Evolutionary conservation across 2,888 invertebrate species (phyloP), one percentile per base, ranked within the genome.

Genomic region (Dasysyrphus albostriatus): DNA sequence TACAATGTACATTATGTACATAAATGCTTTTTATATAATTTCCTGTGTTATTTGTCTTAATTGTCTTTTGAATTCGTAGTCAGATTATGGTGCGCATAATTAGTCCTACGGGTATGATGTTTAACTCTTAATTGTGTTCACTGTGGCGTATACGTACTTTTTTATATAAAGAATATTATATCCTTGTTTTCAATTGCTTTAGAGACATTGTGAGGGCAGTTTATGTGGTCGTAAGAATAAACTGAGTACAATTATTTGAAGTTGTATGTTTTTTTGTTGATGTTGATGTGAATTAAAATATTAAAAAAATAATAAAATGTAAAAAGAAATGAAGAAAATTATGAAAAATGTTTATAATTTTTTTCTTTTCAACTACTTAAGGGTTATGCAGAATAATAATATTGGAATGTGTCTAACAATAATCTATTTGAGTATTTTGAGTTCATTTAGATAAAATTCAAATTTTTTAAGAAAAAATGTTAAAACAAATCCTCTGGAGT

Each of bases 91-190:
- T 56, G 47, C 16, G 2, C 5, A n/a, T 24, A n/a, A 63, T 14
- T 37, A 39, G 14, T 16, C 47, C 29, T 9, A 16, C 4, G 51
- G 29, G 49, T 10, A 19, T 16, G 16, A n/a, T 8, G 2, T 49
- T 63, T 44, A 42, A 47, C n/a, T 47, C 6, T n/a, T n/a, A 29
- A 34, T 37, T 12, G 6, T 29, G 67, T 61, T 12, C 77, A 69
- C 74, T 49, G 49, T 39, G 79, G 83, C 83, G 83, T 79, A 83
- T 83, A 56, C 63, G 70, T 34, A 63, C 49, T 34, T 39, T 74
- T 39, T 73, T 42, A 29, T 44, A 8, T 32, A 29, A 14, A 8
- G 51, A 54, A 54, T n/a, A 8, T n/a, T n/a, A 54, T 16, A 29
- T 54, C 3, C 3, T 14, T 54, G 5, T 10, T 19, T 49, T 49